Evolutionary conservation across 2,888 invertebrate genomes (phyloP), one percentile per base, ranked within the genome.

Genomic region (Acanthosoma haemorrhoidale): DNA sequence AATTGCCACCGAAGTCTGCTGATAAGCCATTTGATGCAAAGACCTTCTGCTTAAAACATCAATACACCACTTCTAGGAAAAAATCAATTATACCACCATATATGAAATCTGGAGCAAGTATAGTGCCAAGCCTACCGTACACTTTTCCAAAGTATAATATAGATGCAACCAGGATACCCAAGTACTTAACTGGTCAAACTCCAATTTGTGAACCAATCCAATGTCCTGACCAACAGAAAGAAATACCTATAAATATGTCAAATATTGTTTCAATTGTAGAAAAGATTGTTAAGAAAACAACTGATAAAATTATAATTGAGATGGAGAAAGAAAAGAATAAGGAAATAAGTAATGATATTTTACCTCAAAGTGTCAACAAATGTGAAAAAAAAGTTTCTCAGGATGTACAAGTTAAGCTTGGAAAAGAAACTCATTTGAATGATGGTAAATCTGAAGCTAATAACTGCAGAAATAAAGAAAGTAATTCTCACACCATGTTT

Each of bases 1-100:
- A 51, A 2, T 43, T 43, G n/a, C n/a, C n/a, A n/a, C n/a, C n/a
- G n/a, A n/a, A 25, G 13, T 11, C 43, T 1, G 36, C 5, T 15
- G 64, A 18, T 31, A 43, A 64, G 8, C 43, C 64, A 29, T 64
- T 64, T 41, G 41, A 64, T 39, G 5, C 4, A 2, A 64, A 31
- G 41, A n/a, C 32, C 13, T 64, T 39, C 16, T 64, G 9, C 31
- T 43, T 39, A 29, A 11, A 39, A 11, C 41, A 64, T 41, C 16
- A 60, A 34, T 2, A 8, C 15, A 15, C 4, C 16, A 11, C 29
- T 60, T 2, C 2, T 11, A 11, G 3, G 9, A 32, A 34, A 34
- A 9, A 60, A 31, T 8, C 13, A 34, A 18, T 60, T 16, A 60
- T 60, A 29, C 60, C 32, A 32, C 13, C 60, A 60, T 32, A 60